A percentile compares a stretch with the other conserved stretches of the same genome.
phyloP scores from a whole-genome alignment of 2,113 vertebrate genomes.

The Picathartes gymnocephalus region DNA sequence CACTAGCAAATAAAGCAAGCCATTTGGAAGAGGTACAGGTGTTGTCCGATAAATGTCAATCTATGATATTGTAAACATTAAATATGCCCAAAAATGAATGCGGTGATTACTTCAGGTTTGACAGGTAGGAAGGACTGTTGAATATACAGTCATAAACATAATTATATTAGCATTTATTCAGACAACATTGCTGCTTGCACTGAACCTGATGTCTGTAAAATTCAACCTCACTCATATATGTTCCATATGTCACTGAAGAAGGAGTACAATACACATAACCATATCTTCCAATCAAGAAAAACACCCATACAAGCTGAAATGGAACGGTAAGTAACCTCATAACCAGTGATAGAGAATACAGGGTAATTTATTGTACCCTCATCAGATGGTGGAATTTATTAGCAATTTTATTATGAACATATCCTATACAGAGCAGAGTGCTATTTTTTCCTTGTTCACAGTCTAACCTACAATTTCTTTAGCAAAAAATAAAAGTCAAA shows the following conservation, averaged over 20 bases:
- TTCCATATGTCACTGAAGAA: background rate
- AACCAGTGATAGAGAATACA: background rate
- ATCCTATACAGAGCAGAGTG: background rate
- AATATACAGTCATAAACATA: background rate
- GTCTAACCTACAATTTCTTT: background rate
- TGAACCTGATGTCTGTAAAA: accelerated
- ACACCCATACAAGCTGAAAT: accelerated
- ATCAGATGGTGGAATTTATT: background rate
- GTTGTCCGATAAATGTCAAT: conserved; percentile 44
- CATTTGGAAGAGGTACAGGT: background rate
- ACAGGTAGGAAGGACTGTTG: background rate
- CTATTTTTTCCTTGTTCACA: background rate
- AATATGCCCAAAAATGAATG: background rate
- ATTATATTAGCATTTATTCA: conserved; percentile 37
- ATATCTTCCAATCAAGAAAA: background rate
- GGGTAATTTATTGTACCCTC: background rate
- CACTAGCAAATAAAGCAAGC: background rate
- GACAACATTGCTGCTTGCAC: background rate
- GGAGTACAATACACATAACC: accelerated
- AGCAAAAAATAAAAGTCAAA: background rate
- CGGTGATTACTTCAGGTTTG: background rate
- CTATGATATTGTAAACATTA: background rate
- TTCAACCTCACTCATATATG: background rate
- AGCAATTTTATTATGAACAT: background rate
- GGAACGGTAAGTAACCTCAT: background rate